Conservation (phyloP, 2,888 invertebrate genomes). For the Drosophila demipolita region DNA sequence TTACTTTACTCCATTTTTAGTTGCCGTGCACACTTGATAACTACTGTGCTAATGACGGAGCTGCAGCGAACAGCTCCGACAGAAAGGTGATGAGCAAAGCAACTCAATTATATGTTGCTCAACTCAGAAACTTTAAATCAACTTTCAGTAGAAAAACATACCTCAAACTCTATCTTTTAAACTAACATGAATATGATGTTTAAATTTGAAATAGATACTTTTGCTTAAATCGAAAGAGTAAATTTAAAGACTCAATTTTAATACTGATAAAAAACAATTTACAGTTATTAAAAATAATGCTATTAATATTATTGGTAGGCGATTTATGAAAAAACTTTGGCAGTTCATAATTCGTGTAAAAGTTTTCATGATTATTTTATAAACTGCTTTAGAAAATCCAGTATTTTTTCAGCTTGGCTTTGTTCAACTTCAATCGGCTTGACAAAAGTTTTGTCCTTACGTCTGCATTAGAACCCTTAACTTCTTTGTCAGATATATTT, state of each 20-base stretch:
- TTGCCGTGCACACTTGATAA: constrained; percentile 46
- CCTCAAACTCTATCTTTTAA: neutral
- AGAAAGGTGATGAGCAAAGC: constrained; percentile 10
- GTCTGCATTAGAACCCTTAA: constrained; percentile 16
- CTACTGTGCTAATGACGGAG: constrained; percentile 44
- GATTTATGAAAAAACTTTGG: neutral
- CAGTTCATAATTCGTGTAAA: neutral
- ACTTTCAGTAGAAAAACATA: neutral
- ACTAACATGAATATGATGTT: neutral
- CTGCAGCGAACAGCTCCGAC: neutral
- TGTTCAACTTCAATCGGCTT: constrained; percentile 48
- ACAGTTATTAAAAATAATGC: neutral
- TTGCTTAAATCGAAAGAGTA: neutral
- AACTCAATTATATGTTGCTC: constrained; percentile 38
- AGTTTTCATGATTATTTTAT: constrained; percentile 32
- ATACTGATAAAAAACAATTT: neutral
- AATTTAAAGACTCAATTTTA: neutral
- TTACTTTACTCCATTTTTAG: constrained; percentile 32
- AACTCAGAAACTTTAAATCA: neutral
- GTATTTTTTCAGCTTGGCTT: constrained; percentile 20
- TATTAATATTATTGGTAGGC: neutral
- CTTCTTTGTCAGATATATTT: constrained; percentile 38
- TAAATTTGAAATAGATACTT: neutral
- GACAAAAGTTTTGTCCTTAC: constrained; percentile 42
- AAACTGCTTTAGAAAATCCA: constrained; percentile 47